A percentile compares a stretch with the other conserved stretches of the same genome.
These are phyloP conservation scores for Dasypogon diadema DNA, from an alignment of 2,888 invertebrate genomes.

Conservation along the genomic window DNA sequence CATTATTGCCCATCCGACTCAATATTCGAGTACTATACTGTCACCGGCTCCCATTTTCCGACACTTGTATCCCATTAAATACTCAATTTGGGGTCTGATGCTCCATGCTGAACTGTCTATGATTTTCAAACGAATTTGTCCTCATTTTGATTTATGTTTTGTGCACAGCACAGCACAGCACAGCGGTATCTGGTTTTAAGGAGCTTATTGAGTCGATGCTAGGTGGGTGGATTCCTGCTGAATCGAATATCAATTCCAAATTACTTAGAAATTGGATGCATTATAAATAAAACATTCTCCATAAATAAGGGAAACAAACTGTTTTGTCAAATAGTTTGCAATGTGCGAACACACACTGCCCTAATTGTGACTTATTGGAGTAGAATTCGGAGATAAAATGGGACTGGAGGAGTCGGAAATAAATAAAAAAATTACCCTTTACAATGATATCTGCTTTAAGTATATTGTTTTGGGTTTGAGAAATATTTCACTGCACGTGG, in stretches of 20 bases:
- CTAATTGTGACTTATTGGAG: no score
- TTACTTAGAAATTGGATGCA: neutral
- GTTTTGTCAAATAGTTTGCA: neutral
- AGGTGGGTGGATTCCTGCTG: neutral
- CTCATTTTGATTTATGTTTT: slow-evolving; percentile 28
- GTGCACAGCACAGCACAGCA: neutral
- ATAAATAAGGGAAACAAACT: neutral
- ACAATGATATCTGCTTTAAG: no score
- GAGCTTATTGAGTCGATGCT: neutral
- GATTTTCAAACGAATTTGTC: slow-evolving; percentile 18
- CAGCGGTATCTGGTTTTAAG: neutral
- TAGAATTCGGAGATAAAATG: no score
- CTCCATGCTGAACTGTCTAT: slow-evolving; percentile 4
- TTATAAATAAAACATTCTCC: slow-evolving; percentile 32
- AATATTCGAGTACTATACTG: neutral
- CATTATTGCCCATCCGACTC: slow-evolving; percentile 1
- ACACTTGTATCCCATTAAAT: slow-evolving; percentile 23
- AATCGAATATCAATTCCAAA: slow-evolving; percentile 1
- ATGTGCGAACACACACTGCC: no score
- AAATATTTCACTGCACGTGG: no score
- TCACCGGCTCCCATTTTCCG: neutral
- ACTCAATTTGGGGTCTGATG: slow-evolving; percentile 2
- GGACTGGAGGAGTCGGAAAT: no score
- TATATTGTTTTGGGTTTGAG: no score
- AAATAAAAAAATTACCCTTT: no score